Base-by-base conservation (phyloP, 1,140 invertebrate species). In the Spodoptera frugiperda region DNA sequence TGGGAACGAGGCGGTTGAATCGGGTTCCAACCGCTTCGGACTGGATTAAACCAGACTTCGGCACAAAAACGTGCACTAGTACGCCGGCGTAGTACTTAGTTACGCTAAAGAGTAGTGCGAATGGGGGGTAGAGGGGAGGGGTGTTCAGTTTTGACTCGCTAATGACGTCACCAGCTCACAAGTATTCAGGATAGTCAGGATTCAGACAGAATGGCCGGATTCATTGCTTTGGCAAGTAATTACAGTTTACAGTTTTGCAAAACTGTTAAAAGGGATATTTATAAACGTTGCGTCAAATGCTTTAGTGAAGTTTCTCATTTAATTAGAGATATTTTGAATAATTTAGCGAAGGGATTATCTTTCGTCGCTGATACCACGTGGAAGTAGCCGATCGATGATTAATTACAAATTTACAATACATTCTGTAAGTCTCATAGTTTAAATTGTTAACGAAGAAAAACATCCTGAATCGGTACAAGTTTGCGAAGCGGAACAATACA, bases 101-200 rank as follows among this genome's bases (percentile, higher is more conserved):
- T 33, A 53, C 65, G 25, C 25, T 53, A 33, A 53, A 70, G 65
- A 33, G 65, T 49, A 65, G 44, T 46, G 17, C 39, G 48, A 10
- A 48, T 48, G 17, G 25, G 15, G n/a, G 46, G 74, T 11, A 44
- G 30, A 39, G 49, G n/a, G 4, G 39, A 3, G 21, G 49, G 74
- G 49, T 53, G 51, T 49, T 55, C 21, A 48, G 53, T 55, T 68
- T 76, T 57, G 61, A 76, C 49, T 57, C 74, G 53, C 74, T 76
- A 76, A 76, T 76, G 74, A 76, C 63, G 74, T 68, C 74, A 76
- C 72, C 30, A 19, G 57, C 48, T 61, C 21, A 17, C 33, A 39
- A 54, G 48, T 54, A 63, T 76, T 76, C 74, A 67, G 39, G 44
- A 68, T 19, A 48, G 46, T 55, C n/a, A 70, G 65, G 65, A 70